Evolutionary conservation across 1,140 invertebrate genomes (phyloP).

Genomic region (Lucilia cuprina): DNA sequence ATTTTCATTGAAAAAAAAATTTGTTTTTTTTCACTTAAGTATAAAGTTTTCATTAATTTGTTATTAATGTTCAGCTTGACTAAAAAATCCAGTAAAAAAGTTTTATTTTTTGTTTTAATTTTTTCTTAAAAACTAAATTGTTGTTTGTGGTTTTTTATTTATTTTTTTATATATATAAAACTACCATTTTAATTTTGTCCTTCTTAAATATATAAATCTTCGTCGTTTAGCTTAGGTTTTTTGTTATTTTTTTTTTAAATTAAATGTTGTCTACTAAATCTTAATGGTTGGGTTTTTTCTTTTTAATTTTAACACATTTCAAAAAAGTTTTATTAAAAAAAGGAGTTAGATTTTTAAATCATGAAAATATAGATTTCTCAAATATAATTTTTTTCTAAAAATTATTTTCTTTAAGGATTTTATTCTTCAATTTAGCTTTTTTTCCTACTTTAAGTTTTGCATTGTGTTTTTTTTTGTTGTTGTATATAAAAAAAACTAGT

Average conservation of each 20-base stretch:
- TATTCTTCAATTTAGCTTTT: neutral
- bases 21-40: neutral
- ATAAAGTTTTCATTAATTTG: neutral
- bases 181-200: slow-evolving; percentile 30
- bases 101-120: slow-evolving; percentile 25
- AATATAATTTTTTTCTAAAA: neutral
- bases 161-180: slow-evolving; percentile 39
- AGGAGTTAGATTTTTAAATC: neutral
- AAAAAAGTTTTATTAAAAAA: neutral
- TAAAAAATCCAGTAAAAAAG: slow-evolving; percentile 17
- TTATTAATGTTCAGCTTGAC: neutral
- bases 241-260: slow-evolving; percentile 13
- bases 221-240: neutral
- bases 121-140: slow-evolving; percentile 9
- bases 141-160: slow-evolving; percentile 18
- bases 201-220: slow-evolving; percentile 30
- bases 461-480: too few relatives aligned
- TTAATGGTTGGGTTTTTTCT: neutral
- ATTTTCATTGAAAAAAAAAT: neutral
- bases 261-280: slow-evolving; percentile 18
- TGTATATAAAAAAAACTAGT: too few relatives aligned
- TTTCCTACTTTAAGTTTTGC: neutral
- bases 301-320: neutral
- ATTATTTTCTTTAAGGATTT: neutral
- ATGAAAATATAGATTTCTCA: neutral